Conservation (phyloP, 2,888 invertebrate genomes). For the Acleris cristana region DNA sequence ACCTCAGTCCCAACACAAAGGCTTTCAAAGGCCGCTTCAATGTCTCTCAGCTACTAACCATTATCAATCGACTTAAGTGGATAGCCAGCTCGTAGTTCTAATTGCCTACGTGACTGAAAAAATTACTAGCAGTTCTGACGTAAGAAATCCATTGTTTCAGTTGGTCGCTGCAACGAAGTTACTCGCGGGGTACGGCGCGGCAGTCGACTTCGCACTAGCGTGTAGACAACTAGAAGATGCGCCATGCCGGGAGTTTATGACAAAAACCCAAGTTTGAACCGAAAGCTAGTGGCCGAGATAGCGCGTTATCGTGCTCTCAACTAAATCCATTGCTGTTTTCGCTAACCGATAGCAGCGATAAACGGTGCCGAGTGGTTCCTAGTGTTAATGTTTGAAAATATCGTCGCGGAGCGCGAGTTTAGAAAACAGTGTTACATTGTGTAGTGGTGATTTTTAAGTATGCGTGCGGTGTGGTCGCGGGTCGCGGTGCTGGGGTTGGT, state of each 20-base stretch:
- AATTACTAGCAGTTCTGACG: constrained; percentile 52
- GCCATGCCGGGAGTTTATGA: constrained; percentile 31
- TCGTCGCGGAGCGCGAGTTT: constrained; percentile 51
- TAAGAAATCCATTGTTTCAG: constrained; percentile 70
- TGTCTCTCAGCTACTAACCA: background rate
- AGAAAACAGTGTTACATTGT: constrained; percentile 50
- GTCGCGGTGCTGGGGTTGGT: constrained; percentile 68
- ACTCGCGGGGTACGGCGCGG: constrained; percentile 75
- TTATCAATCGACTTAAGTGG: constrained; percentile 22
- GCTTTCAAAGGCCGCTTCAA: constrained; percentile 15
- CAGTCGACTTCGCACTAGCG: constrained; percentile 61
- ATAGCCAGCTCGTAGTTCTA: constrained; percentile 24
- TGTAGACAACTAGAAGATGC: constrained; percentile 21
- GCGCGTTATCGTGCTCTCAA: constrained; percentile 48
- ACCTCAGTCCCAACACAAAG: constrained; percentile 8
- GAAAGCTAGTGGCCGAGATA: constrained; percentile 55
- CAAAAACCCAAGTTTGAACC: constrained; percentile 42
- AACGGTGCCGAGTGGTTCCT: constrained; percentile 37
- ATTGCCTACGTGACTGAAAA: constrained; percentile 50
- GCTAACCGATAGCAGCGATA: constrained; percentile 62
- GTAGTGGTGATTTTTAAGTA: constrained; percentile 56
- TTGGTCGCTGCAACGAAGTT: constrained; percentile 70
- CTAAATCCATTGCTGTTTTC: constrained; percentile 61
- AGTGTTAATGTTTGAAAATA: constrained; percentile 60
- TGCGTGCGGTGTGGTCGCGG: constrained; percentile 70